Conservation (phyloP, 2,888 invertebrate genomes). For the Tachina grossa region DNA sequence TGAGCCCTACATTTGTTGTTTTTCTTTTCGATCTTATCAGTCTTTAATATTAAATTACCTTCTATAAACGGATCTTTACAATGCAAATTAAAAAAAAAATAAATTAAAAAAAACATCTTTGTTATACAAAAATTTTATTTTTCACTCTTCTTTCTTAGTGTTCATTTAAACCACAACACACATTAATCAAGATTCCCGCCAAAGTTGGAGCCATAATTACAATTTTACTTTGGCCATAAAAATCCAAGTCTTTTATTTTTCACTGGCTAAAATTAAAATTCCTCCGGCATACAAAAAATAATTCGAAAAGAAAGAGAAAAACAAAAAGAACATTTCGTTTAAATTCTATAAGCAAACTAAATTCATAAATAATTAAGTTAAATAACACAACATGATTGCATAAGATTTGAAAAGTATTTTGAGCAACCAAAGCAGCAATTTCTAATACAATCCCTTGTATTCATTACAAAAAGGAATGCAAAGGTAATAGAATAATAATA, state of each 20-base stretch:
- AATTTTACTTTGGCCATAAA: constrained; percentile 10
- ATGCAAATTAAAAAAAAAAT: constrained; percentile 1
- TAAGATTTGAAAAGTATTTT: constrained; percentile 1
- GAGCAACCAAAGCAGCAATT: background rate
- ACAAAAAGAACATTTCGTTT: constrained; percentile 41
- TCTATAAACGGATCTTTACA: constrained; percentile 24
- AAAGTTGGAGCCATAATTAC: background rate
- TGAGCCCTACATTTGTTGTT: too few relatives aligned
- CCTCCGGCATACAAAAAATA: constrained; percentile 50
- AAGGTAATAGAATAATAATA: constrained; percentile 17
- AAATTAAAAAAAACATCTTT: background rate
- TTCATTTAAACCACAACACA: constrained; percentile 20
- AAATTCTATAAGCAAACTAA: constrained; percentile 44
- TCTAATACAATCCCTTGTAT: background rate
- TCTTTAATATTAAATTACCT: background rate
- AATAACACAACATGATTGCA: background rate
- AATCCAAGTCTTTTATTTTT: background rate
- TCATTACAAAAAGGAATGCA: background rate
- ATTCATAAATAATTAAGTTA: constrained; percentile 61
- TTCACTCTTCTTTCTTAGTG: background rate
- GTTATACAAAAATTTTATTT: background rate
- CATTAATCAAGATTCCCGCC: constrained; percentile 39
- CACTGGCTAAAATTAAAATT: constrained; percentile 56
- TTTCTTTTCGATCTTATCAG: background rate
- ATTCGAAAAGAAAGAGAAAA: constrained; percentile 10